Percentiles rank a stretch among this genome's conserved stretches.
Evolutionary conservation across 2,797 vertebrate species (phyloP).

Genomic region (Glyptemys insculpta): DNA sequence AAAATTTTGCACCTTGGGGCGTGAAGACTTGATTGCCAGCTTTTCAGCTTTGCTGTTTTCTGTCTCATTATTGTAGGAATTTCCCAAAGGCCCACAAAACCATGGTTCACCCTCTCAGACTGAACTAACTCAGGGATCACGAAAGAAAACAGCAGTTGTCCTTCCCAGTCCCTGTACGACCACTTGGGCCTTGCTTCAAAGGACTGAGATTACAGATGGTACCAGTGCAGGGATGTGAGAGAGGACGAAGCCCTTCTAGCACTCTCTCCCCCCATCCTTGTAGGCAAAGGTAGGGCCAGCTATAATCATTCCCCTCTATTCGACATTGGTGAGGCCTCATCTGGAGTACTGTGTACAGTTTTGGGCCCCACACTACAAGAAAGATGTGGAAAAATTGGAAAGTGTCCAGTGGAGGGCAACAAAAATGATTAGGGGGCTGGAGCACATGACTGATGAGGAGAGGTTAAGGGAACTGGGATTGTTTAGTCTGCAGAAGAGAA

Average conservation of each 20-base stretch:
- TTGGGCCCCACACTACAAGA: too few species aligned
- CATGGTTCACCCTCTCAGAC: neutral
- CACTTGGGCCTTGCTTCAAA: neutral
- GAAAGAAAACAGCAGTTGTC: constrained; percentile 16
- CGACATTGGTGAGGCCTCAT: too few species aligned
- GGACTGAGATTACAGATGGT: neutral
- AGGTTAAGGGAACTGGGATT: too few species aligned
- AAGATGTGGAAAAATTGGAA: too few species aligned
- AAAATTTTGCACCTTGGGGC: neutral
- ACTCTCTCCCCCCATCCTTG: neutral
- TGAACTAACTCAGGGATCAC: constrained; percentile 40
- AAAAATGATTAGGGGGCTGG: too few species aligned
- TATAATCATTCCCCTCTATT: neutral
- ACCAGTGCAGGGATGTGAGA: neutral
- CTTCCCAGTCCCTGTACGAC: neutral
- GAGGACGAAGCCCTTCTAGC: neutral
- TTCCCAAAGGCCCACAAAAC: neutral
- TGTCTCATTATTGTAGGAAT: neutral
- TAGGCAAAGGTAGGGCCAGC: neutral
- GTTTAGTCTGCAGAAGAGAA: too few species aligned
- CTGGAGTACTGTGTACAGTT: too few species aligned
- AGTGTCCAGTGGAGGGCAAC: too few species aligned
- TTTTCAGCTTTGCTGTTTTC: constrained; percentile 6
- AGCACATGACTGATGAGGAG: too few species aligned
- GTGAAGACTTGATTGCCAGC: neutral